phyloP scores from a whole-genome alignment of 2,888 invertebrate genomes.

The Ashinkailepas kermadecensis region DNA sequence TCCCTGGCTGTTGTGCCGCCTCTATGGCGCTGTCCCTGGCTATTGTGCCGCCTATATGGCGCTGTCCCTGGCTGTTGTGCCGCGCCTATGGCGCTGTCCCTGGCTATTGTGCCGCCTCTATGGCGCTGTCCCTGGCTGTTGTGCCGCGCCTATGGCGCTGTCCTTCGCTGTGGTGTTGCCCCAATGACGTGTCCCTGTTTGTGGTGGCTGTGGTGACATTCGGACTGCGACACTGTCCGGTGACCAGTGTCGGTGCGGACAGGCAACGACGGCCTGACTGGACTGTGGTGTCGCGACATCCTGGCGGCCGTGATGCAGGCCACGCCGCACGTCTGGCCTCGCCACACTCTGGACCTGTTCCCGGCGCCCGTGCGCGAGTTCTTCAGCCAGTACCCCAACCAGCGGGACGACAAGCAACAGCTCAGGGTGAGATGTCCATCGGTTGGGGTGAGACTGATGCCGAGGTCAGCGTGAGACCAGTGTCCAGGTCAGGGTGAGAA shows the following conservation, averaged over 20 bases:
- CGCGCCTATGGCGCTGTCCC: not conserved
- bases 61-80: not conserved
- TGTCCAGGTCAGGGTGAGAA: too few relatives aligned
- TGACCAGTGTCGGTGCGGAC: constrained; percentile 27
- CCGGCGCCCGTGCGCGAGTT: constrained; percentile 83
- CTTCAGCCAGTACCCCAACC: constrained; percentile 55
- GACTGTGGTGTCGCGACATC: constrained; percentile 83
- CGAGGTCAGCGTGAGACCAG: too few relatives aligned
- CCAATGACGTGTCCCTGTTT: not conserved
- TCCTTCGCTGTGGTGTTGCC: not conserved
- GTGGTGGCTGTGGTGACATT: too few relatives aligned
- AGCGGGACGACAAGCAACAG: constrained; percentile 73
- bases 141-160: not conserved
- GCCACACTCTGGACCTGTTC: constrained; percentile 84
- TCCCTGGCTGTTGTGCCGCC: not conserved
- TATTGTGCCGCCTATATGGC: not conserved
- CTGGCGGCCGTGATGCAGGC: constrained; percentile 83
- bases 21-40: not conserved
- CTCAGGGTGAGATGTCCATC: constrained; percentile 52
- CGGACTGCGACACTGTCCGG: not conserved
- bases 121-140: not conserved
- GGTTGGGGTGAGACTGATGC: too few relatives aligned
- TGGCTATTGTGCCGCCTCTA: not conserved
- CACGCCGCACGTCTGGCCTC: constrained; percentile 92
- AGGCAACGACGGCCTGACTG: constrained; percentile 53